These are phyloP conservation scores for Rhinopithecus roxellana DNA, from an alignment of 2,113 vertebrate species.

Conservation along the genomic window DNA sequence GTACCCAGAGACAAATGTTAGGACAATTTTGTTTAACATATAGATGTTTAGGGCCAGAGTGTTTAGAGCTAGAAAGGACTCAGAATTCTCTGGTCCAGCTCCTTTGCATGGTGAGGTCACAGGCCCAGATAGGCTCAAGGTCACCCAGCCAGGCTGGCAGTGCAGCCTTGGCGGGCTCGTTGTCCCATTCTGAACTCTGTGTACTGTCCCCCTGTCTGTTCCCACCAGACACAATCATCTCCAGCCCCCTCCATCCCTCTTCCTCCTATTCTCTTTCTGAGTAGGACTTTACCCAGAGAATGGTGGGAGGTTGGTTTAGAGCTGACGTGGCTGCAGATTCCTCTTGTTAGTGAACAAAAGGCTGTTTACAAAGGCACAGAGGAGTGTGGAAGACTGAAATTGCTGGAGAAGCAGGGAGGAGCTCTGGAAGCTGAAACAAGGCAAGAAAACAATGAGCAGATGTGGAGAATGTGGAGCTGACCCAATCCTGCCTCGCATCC, in stretches of 20 bases:
- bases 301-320: constrained; percentile 47
- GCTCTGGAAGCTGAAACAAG: background rate
- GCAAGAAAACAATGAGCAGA: background rate
- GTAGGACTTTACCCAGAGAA: background rate
- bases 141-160: background rate
- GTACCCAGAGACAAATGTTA: background rate
- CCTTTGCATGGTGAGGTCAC: background rate
- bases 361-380: constrained; percentile 22
- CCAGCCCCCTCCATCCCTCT: background rate
- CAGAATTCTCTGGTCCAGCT: background rate
- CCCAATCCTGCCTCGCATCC: background rate
- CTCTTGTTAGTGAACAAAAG: constrained; percentile 43
- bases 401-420: background rate
- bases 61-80: background rate
- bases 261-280: background rate
- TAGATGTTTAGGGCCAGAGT: background rate
- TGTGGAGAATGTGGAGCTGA: background rate
- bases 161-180: rapidly evolving
- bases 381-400: background rate
- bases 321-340: constrained; percentile 55
- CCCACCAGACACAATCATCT: background rate
- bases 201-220: background rate
- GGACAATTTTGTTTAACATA: background rate
- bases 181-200: background rate
- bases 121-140: constrained; percentile 39